phyloP scores from a whole-genome alignment of 2,797 vertebrate species.

The Hoplostethus atlanticus region DNA sequence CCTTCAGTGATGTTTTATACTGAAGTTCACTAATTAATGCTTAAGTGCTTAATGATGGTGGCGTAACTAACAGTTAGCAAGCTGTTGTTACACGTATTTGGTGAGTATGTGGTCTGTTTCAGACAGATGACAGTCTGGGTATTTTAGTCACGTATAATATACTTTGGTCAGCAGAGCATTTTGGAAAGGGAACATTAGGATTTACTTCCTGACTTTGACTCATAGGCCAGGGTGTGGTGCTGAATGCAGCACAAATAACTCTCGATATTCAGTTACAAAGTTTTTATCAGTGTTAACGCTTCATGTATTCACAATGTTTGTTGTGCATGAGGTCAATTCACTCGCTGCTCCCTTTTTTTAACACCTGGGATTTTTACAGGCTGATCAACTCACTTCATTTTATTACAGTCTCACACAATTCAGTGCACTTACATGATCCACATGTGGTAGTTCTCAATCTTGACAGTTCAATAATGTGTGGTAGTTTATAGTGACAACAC shows the following conservation, averaged over 20 bases:
- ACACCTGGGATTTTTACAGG: no score
- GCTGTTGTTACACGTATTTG: slow-evolving; percentile 18
- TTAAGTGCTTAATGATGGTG: slow-evolving; percentile 27
- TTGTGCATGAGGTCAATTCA: background rate
- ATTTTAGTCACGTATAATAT: slow-evolving; percentile 16
- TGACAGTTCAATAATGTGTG: background rate
- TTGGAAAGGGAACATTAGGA: slow-evolving; percentile 40
- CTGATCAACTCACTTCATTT: background rate
- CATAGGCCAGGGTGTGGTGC: slow-evolving; percentile 50
- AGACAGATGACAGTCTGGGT: slow-evolving; percentile 19
- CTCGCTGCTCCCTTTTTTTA: no score
- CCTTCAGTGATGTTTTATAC: slow-evolving; percentile 52
- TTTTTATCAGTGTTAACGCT: slow-evolving; percentile 11
- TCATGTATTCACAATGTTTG: no score
- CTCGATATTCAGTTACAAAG: background rate
- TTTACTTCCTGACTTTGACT: slow-evolving; percentile 57
- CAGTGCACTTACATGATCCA: background rate
- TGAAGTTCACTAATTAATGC: slow-evolving; percentile 63
- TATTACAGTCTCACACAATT: background rate
- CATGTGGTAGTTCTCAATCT: background rate
- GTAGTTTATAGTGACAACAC: background rate
- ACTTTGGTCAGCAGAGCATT: slow-evolving; percentile 21
- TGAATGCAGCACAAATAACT: background rate
- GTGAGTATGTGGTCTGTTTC: slow-evolving; percentile 21
- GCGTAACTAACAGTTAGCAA: slow-evolving; percentile 57